These are phyloP conservation scores for Penaeus chinensis DNA, from an alignment of 1,140 invertebrate genomes.

Conservation along the genomic window DNA sequence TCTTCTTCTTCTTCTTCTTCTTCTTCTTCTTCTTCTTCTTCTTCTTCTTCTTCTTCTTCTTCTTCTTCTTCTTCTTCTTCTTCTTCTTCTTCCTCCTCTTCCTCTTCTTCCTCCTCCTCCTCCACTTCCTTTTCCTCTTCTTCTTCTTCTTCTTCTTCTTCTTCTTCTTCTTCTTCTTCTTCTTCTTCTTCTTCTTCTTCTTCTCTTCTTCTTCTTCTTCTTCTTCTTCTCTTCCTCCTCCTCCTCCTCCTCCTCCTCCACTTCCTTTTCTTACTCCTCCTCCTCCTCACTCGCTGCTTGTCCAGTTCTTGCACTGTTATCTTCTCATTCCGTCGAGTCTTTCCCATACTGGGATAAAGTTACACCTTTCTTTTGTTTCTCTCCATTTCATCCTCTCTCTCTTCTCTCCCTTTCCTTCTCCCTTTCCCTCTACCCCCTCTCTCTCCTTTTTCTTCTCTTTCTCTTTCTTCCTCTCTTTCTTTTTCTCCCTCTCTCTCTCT, in stretches of 20 bases:
- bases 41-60: too few relatives aligned
- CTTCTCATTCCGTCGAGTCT: too few relatives aligned
- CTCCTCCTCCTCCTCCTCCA: not conserved
- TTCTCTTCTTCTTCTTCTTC: too few relatives aligned
- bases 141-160: not conserved
- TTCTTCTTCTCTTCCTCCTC: not conserved
- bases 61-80: not conserved
- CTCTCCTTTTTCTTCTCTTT: not conserved
- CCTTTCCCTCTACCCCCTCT: conserved; percentile 16
- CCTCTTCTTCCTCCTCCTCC: not conserved
- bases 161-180: not conserved
- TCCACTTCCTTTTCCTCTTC: not conserved
- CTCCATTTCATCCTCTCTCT: not conserved
- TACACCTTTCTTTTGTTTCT: not conserved
- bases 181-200: not conserved
- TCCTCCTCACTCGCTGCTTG: not conserved
- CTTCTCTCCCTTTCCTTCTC: conserved; percentile 15
- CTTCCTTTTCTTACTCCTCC: not conserved
- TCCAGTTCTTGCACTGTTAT: too few relatives aligned
- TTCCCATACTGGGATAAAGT: too few relatives aligned
- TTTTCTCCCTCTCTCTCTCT: not conserved
- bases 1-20: not conserved
- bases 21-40: not conserved
- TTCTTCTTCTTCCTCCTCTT: not conserved
- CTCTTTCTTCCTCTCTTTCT: not conserved